Evolutionary conservation across 1,140 invertebrate species (phyloP), one percentile per base, ranked within the genome.

Genomic region (Diabrotica virgifera): DNA sequence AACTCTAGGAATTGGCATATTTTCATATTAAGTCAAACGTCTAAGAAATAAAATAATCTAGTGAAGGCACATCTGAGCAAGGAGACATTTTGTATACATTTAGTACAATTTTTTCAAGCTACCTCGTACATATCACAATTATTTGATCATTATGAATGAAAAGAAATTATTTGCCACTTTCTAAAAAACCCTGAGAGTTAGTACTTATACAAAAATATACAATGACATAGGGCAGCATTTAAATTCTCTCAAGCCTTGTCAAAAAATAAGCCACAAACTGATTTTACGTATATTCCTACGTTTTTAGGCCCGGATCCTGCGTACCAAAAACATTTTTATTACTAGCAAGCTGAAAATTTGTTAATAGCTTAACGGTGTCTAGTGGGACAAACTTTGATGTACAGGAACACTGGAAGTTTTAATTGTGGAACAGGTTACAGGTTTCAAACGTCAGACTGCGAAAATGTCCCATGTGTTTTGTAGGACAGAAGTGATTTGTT

Each of bases 121-220:
- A 70, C 65, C 67, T 72, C 67, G 63, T 72, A 72, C 70, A 69
- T 72, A 72, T 70, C 70, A 72, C 70, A 72, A 70, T 72, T 65
- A 67, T 66, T 72, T 70, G 64, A 70, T 70, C 62, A 63, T 71
- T 62, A 67, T 63, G 13, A 61, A 66, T 65, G 11, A 55, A 69
- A 46, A 46, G n/a, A 46, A 10, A 46, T 46, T 10, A 67, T 40
- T 70, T 70, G 69, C 69, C 66, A 68, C 63, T 70, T 67, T 66
- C 64, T 68, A 68, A 68, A 62, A 73, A 72, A 74, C 73, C 73
- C 69, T 74, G 73, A 74, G 73, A 74, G 73, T 74, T 72, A 74
- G 73, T 73, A 24, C 24, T 24, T 24, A 73, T 69, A 73, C 73
- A 74, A 71, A 71, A 71, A 73, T 73, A 72, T 62, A 62, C 60